Evolutionary conservation across 1,140 invertebrate genomes (phyloP).

Genomic region (Drosophila jambulina): DNA sequence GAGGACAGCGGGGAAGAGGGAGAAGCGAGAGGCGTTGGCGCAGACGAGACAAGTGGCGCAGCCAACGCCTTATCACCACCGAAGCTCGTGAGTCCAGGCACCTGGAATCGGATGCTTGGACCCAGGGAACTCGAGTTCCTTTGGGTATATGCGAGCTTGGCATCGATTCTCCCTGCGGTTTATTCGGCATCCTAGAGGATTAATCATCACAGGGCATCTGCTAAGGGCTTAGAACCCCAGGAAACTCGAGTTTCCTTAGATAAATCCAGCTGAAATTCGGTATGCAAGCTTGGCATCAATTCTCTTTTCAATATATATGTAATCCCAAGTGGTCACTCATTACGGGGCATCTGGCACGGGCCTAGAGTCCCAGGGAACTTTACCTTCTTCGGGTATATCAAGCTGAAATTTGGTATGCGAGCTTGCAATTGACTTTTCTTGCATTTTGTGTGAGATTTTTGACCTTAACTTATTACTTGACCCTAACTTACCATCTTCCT

Average conservation of each 20-base stretch:
- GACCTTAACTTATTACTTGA: rapidly evolving
- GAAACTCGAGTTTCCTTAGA: too few species aligned
- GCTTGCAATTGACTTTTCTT: neutral
- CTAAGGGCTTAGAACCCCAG: too few species aligned
- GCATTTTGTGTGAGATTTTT: neutral
- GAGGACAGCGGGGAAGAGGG: neutral
- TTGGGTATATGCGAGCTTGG: neutral
- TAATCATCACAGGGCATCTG: too few species aligned
- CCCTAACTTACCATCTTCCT: neutral
- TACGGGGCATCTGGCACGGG: neutral
- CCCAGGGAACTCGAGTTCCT: neutral
- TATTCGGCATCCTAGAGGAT: neutral
- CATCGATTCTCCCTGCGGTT: neutral
- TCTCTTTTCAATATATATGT: too few species aligned
- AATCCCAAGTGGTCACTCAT: too few species aligned
- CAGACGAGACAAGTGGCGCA: constrained; percentile 59
- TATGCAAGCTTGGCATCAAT: too few species aligned
- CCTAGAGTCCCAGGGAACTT: neutral
- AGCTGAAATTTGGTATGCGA: neutral
- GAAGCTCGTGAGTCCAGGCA: neutral
- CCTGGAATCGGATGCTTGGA: neutral
- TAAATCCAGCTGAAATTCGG: too few species aligned
- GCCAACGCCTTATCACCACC: constrained; percentile 59
- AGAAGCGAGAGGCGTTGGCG: constrained; percentile 5
- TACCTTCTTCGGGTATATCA: neutral